These are phyloP conservation scores for Eucera pruinosa DNA, from an alignment of 2,888 invertebrate species.

Conservation along the genomic window DNA sequence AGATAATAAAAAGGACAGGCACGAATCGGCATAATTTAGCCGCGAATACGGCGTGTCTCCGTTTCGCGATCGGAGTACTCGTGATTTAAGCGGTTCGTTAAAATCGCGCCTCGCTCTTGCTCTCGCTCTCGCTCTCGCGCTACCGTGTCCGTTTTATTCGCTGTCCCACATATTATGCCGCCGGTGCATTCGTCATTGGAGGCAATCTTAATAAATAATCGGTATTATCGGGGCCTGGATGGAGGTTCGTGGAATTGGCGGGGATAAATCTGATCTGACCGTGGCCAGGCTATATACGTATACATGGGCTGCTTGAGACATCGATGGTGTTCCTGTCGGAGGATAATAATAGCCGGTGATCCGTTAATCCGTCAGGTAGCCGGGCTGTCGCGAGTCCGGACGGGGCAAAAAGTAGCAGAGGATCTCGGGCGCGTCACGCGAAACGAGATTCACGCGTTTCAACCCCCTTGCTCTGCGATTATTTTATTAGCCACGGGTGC, in stretches of 20 bases:
- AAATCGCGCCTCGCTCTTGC: slow-evolving; percentile 50
- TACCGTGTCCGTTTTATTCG: slow-evolving; percentile 67
- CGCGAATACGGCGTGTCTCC: slow-evolving; percentile 34
- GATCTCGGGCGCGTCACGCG: background rate
- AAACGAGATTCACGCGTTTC: background rate
- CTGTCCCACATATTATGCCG: slow-evolving; percentile 65
- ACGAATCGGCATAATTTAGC: slow-evolving; percentile 44
- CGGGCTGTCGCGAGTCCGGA: slow-evolving; percentile 1
- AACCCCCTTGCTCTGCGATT: no score
- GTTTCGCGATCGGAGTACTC: slow-evolving; percentile 54
- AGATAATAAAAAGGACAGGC: slow-evolving; percentile 47
- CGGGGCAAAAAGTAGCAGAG: slow-evolving; percentile 4
- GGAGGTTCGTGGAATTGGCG: slow-evolving; percentile 57
- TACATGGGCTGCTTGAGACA: slow-evolving; percentile 39
- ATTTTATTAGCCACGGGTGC: no score
- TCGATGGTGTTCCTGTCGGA: slow-evolving; percentile 28
- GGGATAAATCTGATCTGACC: slow-evolving; percentile 59
- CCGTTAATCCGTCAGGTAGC: slow-evolving; percentile 44
- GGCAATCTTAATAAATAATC: slow-evolving; percentile 75
- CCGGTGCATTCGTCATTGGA: slow-evolving; percentile 61
- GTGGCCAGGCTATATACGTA: slow-evolving; percentile 7
- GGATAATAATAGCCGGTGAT: slow-evolving; percentile 40
- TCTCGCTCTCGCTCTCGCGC: slow-evolving; percentile 20
- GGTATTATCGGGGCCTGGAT: slow-evolving; percentile 37
- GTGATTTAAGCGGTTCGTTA: slow-evolving; percentile 71